Percentiles rank a stretch among this genome's conserved stretches.
phyloP scores from a whole-genome alignment of 1,140 invertebrate genomes.

The Zaprionus taronus region DNA sequence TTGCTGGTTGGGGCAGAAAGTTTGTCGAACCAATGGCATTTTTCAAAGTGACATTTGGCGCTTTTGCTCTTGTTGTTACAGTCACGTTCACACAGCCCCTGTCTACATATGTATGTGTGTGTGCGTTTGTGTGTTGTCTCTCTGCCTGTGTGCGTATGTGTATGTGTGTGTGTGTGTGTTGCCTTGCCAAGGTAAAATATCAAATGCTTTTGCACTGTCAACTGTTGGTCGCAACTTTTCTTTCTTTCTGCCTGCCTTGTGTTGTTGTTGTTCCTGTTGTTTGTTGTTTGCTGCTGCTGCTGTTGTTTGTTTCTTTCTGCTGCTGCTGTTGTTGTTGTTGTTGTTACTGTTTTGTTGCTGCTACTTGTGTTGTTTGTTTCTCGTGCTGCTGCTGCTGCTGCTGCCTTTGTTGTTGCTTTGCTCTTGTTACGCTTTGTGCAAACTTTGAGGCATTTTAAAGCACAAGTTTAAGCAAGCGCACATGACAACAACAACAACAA shows the following conservation, averaged over 20 bases:
- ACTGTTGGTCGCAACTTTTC: constrained; percentile 78
- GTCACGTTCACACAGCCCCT: constrained; percentile 52
- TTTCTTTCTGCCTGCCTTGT: constrained; percentile 22
- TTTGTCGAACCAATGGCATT: constrained; percentile 83
- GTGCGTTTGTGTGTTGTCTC: constrained; percentile 16
- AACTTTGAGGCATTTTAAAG: constrained; percentile 42
- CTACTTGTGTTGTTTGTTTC: constrained; percentile 5
- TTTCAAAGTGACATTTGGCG: constrained; percentile 84
- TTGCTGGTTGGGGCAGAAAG: constrained; percentile 54
- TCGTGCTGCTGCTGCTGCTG: constrained; percentile 22
- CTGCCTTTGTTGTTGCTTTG: constrained; percentile 12
- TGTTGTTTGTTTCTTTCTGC: constrained; percentile 27
- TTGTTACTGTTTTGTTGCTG: constrained; percentile 21
- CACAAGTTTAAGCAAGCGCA: constrained; percentile 34
- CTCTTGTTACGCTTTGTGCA: constrained; percentile 26
- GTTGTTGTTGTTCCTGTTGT: constrained; percentile 25
- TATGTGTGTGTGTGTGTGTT: constrained; percentile 51
- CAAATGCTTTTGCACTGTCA: constrained; percentile 83
- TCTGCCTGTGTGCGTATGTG: constrained; percentile 26
- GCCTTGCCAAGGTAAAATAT: constrained; percentile 82
- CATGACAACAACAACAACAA: constrained; percentile 13
- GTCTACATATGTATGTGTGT: constrained; percentile 29
- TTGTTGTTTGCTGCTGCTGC: constrained; percentile 27
- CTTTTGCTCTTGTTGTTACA: constrained; percentile 70
- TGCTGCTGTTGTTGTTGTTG: constrained; percentile 16